Conservation (phyloP, 92 coral and sea anemone genomes). For the Phenganax stokvisi region DNA sequence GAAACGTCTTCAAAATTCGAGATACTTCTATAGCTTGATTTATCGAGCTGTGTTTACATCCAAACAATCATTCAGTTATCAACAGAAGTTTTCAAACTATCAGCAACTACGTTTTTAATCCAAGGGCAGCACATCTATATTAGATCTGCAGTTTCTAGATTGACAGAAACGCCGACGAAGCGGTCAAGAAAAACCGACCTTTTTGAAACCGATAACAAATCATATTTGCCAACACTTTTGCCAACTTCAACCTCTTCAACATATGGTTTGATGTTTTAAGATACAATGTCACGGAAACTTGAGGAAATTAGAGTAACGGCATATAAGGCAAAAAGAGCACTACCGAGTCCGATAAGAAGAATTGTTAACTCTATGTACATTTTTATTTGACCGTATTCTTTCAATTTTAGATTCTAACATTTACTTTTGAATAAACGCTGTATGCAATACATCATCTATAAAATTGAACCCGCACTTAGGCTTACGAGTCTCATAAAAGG, state of each 20-base stretch:
- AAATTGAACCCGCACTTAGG: too few relatives aligned
- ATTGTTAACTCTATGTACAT: too few relatives aligned
- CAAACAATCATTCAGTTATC: not conserved
- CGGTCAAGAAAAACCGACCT: not conserved
- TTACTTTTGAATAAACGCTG: too few relatives aligned
- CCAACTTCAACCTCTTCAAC: not conserved
- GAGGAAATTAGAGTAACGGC: too few relatives aligned
- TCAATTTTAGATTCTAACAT: too few relatives aligned
- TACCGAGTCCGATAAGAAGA: too few relatives aligned
- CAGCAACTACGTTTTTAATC: not conserved
- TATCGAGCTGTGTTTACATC: not conserved
- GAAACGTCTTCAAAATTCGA: not conserved
- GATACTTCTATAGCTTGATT: not conserved
- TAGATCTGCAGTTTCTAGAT: constrained; percentile 5
- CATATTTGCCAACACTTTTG: not conserved
- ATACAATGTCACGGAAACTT: too few relatives aligned
- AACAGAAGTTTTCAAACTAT: constrained; percentile 10
- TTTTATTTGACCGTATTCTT: too few relatives aligned
- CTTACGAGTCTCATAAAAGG: too few relatives aligned
- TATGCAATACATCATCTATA: too few relatives aligned
- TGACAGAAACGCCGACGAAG: not conserved
- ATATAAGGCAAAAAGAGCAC: too few relatives aligned
- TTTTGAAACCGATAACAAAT: not conserved
- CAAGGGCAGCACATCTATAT: constrained; percentile 1
- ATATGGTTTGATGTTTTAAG: too few relatives aligned